Evolutionary conservation across 2,888 invertebrate genomes (phyloP), one percentile per base, ranked within the genome.

Genomic region (Hedya salicella): DNA sequence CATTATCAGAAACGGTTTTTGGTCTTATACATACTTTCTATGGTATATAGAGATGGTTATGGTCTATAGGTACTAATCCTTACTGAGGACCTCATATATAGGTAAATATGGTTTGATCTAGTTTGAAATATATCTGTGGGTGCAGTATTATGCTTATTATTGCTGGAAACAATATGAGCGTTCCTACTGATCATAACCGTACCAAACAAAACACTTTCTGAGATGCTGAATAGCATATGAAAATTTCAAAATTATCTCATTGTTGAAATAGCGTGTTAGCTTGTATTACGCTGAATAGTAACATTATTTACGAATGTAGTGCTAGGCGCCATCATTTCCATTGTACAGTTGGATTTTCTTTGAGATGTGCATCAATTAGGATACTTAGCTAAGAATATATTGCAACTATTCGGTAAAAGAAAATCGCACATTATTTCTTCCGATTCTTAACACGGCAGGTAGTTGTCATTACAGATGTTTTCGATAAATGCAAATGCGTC

Each of bases 221-320:
- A 39, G 39, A 40, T 46, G 46, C 46, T 65, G 52, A 46, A 30
- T 30, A 39, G 13, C 36, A n/a, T 16, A 42, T 21, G 13, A 16
- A 40, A 49, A 42, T 19, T 48, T 32, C 52, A 6, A 60, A 42
- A 52, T 44, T 57, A 63, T 40, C 9, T 49, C 19, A 40, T 40
- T 57, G 40, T 50, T 56, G 40, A 32, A 60, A 52, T 56, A 48
- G 46, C 36, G 32, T 59, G 21, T 50, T 36, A 39, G 39, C 39
- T 59, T 52, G 13, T 36, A 44, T 21, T 19, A 39, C 19, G 11
- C 36, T 19, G 17, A 16, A 13, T 25, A 30, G n/a, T 21, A 17
- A 46, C 42, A 40, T 14, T n/a, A 8, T 48, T 48, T 16, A 17
- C 19, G 39, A 17, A 42, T 19, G 44, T 44, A 16, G 54, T 9